phyloP scores from a whole-genome alignment of 2,113 vertebrate genomes.

The Rhizomys pruinosus region DNA sequence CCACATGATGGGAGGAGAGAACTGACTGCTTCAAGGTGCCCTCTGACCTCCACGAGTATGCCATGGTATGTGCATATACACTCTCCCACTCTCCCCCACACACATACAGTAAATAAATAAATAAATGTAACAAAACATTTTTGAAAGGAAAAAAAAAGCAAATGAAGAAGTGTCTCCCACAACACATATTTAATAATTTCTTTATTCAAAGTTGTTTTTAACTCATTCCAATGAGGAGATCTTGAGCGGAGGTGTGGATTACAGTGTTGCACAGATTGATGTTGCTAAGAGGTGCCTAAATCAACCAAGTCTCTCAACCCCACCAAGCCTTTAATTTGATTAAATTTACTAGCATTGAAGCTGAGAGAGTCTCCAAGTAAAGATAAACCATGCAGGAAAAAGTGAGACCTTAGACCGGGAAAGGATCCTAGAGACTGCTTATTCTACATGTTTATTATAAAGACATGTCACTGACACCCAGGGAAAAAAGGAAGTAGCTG shows the following conservation, averaged over 20 bases:
- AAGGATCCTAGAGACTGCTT: background rate
- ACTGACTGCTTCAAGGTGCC: background rate
- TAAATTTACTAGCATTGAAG: background rate
- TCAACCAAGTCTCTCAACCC: background rate
- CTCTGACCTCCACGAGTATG: background rate
- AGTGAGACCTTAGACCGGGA: background rate
- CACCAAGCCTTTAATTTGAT: background rate
- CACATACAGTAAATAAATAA: background rate
- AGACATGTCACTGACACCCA: background rate
- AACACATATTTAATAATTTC: background rate
- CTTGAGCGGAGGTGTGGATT: background rate
- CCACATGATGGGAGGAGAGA: background rate
- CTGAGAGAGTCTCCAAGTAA: background rate
- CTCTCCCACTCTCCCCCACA: background rate
- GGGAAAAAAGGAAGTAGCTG: background rate
- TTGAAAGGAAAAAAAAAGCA: background rate
- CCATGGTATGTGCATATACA: background rate
- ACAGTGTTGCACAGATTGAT: background rate
- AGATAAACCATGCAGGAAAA: slow-evolving; percentile 22
- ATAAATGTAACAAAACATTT: background rate
- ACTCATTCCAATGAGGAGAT: background rate
- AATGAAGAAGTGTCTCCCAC: background rate
- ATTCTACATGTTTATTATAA: background rate
- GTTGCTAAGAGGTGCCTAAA: background rate
- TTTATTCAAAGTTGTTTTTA: background rate